Conservation (phyloP, 2,888 invertebrate genomes). For the Strigamia maritima region DNA sequence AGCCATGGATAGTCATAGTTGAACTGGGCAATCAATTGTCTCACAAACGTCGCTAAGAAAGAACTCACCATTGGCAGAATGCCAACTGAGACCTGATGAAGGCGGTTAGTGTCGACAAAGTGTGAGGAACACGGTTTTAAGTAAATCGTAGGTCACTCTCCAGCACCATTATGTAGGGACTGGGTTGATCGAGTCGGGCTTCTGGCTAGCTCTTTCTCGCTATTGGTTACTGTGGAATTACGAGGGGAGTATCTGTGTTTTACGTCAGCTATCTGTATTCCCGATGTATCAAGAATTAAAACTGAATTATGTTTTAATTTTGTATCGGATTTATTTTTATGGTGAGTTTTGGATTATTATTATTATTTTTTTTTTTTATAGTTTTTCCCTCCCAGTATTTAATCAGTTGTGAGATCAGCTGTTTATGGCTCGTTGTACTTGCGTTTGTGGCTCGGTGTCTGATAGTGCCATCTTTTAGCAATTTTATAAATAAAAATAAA, state of each 20-base stretch:
- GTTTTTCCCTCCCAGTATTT: too few species aligned
- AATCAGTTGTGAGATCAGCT: too few species aligned
- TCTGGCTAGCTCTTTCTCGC: neutral
- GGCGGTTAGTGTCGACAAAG: neutral
- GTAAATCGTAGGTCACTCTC: slow-evolving; percentile 2
- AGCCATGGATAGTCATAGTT: neutral
- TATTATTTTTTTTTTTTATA: too few species aligned
- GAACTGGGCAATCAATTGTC: neutral
- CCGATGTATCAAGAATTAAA: neutral
- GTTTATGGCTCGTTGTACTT: too few species aligned
- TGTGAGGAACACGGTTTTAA: slow-evolving; percentile 2
- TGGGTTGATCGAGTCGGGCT: neutral
- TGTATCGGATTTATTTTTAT: neutral
- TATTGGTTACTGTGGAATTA: neutral
- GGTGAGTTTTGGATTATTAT: too few species aligned
- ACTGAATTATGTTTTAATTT: neutral
- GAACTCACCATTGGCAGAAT: neutral
- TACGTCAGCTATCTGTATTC: neutral
- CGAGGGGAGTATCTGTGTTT: neutral
- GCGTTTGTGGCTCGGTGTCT: too few species aligned
- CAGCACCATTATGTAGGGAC: neutral
- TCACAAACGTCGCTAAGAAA: neutral
- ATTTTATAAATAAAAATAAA: neutral
- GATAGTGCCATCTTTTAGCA: neutral
- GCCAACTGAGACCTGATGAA: neutral